Evolutionary conservation across 2,113 vertebrate species (phyloP).

Genomic region (Notarius lentiginosus): DNA sequence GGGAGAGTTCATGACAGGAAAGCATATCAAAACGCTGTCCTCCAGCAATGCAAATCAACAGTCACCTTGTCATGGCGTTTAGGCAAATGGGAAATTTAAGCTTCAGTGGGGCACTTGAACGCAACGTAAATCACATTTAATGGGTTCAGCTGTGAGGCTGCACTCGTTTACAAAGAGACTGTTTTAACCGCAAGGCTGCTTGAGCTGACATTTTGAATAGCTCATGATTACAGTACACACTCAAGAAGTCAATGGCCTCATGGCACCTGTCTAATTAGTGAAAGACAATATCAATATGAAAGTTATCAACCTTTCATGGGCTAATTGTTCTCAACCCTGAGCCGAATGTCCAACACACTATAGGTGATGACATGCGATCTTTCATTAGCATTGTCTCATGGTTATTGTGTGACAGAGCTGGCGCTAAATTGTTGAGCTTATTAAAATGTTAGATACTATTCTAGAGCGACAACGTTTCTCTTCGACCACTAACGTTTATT

Average conservation of each 20-base stretch:
- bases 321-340: constrained; percentile 11
- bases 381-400: background rate
- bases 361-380: background rate
- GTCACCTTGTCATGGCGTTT: constrained; percentile 21
- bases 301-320: constrained; percentile 39
- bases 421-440: background rate
- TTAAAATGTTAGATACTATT: background rate
- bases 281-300: constrained; percentile 36
- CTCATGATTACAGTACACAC: constrained; percentile 24
- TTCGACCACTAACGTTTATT: background rate
- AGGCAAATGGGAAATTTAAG: constrained; percentile 23
- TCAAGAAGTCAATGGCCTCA: constrained; percentile 31
- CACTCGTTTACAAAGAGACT: constrained; percentile 32
- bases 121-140: constrained; percentile 36
- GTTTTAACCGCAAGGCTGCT: constrained; percentile 29
- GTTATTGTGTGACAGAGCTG: background rate
- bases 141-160: constrained; percentile 21
- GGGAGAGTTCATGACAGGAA: background rate
- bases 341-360: background rate
- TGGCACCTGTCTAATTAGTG: constrained; percentile 40
- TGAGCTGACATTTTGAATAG: constrained; percentile 37
- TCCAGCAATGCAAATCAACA: constrained; percentile 11
- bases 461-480: too few species aligned
- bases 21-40: background rate
- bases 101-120: constrained; percentile 13